A percentile compares a stretch with the other conserved stretches of the same genome.
These are phyloP conservation scores for Chrysopa pallens DNA, from an alignment of 1,140 invertebrate species.

Conservation along the genomic window DNA sequence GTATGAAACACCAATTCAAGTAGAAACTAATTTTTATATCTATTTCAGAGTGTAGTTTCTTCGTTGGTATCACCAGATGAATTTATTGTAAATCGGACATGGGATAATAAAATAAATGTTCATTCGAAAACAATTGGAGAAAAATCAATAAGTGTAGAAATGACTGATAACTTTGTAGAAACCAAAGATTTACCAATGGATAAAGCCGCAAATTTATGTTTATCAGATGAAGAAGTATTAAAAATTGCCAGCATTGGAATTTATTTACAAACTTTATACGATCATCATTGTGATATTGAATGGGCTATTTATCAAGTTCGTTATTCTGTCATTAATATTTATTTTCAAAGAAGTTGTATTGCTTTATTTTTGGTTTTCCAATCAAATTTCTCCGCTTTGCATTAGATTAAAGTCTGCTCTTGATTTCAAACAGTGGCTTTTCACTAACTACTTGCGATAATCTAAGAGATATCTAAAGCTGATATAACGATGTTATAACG, in stretches of 20 bases:
- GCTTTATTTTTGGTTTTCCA: too few species aligned
- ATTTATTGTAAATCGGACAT: constrained; percentile 31
- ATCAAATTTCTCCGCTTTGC: too few species aligned
- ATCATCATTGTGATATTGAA: constrained; percentile 54
- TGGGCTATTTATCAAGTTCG: constrained; percentile 31
- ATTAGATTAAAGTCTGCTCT: too few species aligned
- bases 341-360: too few species aligned
- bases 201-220: constrained; percentile 20
- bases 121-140: constrained; percentile 29
- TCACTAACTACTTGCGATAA: too few species aligned
- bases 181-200: constrained; percentile 1
- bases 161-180: constrained; percentile 19
- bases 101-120: constrained; percentile 27
- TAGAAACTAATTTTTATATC: background rate
- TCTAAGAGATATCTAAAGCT: too few species aligned
- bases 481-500: too few species aligned
- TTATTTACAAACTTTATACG: constrained; percentile 40
- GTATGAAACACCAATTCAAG: too few species aligned
- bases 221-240: constrained; percentile 28
- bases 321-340: too few species aligned
- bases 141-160: constrained; percentile 32
- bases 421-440: too few species aligned
- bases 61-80: constrained; percentile 56
- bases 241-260: constrained; percentile 33
- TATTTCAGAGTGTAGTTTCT: constrained; percentile 56